phyloP scores from a whole-genome alignment of 2,113 vertebrate genomes.

The Antennarius striatus region DNA sequence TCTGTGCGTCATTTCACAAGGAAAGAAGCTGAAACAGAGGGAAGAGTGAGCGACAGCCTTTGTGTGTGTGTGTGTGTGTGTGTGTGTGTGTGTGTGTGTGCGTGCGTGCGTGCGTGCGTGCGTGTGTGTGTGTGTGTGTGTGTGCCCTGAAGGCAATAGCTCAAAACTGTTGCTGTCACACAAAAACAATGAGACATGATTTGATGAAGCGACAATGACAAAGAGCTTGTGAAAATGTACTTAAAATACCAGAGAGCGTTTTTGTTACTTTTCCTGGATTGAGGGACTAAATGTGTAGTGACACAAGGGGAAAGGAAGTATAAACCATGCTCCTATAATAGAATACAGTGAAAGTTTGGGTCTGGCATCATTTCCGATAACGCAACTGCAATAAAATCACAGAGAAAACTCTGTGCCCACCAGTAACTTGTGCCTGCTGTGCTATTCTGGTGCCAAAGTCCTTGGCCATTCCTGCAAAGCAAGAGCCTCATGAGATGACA shows the following conservation, averaged over 20 bases:
- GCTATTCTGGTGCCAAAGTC: slow-evolving; percentile 40
- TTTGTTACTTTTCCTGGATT: slow-evolving; percentile 25
- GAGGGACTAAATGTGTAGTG: slow-evolving; percentile 25
- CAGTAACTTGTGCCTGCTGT: slow-evolving; percentile 33
- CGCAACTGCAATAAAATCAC: slow-evolving; percentile 48
- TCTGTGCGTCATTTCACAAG: slow-evolving; percentile 64
- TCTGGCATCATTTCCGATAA: slow-evolving; percentile 59
- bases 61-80: slow-evolving; percentile 26
- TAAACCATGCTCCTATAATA: slow-evolving; percentile 34
- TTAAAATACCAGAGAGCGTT: slow-evolving; percentile 31
- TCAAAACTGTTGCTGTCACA: slow-evolving; percentile 67
- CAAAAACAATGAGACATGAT: slow-evolving; percentile 51
- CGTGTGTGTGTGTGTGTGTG: slow-evolving; percentile 36
- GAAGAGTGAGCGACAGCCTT: slow-evolving; percentile 7
- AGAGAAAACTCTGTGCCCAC: slow-evolving; percentile 47
- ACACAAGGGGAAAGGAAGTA: slow-evolving; percentile 46
- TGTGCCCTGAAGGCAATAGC: slow-evolving; percentile 55
- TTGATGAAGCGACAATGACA: slow-evolving; percentile 60
- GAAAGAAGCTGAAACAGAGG: slow-evolving; percentile 51
- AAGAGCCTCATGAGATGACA: slow-evolving; percentile 49
- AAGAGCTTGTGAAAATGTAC: slow-evolving; percentile 14
- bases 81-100: slow-evolving; percentile 26
- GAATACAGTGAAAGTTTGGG: slow-evolving; percentile 18
- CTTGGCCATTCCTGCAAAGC: slow-evolving; percentile 51
- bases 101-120: too few species aligned